A percentile compares a stretch with the other conserved stretches of the same genome.
Evolutionary conservation across 53 echinoderm and acorn worm genomes (phyloP).

Genomic region (Patiria pectinifera): DNA sequence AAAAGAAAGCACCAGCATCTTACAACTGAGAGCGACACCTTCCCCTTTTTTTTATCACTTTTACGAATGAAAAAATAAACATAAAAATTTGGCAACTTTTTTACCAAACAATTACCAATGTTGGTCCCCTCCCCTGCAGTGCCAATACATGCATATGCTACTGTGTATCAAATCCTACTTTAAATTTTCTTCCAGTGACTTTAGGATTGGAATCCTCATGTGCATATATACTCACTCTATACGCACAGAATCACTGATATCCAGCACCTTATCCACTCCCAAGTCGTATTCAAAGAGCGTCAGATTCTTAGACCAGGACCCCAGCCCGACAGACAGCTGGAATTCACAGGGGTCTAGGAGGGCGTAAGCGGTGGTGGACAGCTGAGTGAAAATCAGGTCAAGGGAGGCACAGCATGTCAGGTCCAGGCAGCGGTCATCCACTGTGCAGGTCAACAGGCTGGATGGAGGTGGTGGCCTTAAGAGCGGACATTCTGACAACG

Average conservation of each 20-base stretch:
- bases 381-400: slow-evolving; percentile 51
- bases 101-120: no score
- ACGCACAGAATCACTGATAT: slow-evolving; percentile 31
- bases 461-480: slow-evolving; percentile 12
- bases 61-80: no score
- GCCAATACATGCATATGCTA: no score
- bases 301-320: slow-evolving; percentile 28
- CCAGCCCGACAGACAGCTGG: slow-evolving; percentile 58
- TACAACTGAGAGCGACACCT: no score
- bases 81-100: no score
- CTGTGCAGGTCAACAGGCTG: slow-evolving; percentile 9
- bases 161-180: no score
- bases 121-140: no score
- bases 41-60: no score
- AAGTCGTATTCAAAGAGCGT: slow-evolving; percentile 47
- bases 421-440: slow-evolving; percentile 37
- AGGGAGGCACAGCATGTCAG: slow-evolving; percentile 53
- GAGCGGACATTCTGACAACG: slow-evolving; percentile 17
- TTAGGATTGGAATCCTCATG: no score
- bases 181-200: no score
- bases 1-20: no score
- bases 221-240: slow-evolving; percentile 23
- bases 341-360: slow-evolving; percentile 62
- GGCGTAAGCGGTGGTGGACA: slow-evolving; percentile 48
- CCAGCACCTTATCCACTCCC: slow-evolving; percentile 45